Conservation (phyloP, 1,140 invertebrate genomes). For the Mylabris phalerata region DNA sequence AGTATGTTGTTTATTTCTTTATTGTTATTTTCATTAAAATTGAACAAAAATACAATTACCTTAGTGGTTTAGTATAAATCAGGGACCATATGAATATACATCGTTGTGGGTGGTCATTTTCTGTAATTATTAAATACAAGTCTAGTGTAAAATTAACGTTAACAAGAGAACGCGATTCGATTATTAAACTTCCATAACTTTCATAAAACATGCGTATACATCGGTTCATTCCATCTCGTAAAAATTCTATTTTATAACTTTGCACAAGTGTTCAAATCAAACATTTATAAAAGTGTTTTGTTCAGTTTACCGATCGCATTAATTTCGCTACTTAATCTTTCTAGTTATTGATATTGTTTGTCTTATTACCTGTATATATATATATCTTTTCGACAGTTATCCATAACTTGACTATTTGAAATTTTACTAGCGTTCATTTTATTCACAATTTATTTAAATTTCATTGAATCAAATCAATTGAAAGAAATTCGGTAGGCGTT, state of each 20-base stretch:
- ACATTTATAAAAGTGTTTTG: constrained; percentile 14
- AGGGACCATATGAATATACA: constrained; percentile 9
- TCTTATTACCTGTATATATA: no score
- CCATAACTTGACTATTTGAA: no score
- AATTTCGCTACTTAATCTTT: constrained; percentile 9
- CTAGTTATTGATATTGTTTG: no score
- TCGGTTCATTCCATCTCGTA: constrained; percentile 19
- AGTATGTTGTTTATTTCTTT: no score
- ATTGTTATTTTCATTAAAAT: no score
- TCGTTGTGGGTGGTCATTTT: constrained; percentile 24
- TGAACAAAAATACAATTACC: background rate
- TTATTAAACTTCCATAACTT: constrained; percentile 27
- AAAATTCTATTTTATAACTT: constrained; percentile 23
- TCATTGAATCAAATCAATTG: no score
- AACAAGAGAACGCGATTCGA: constrained; percentile 27
- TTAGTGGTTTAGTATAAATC: background rate
- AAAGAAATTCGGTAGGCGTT: no score
- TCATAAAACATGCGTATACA: constrained; percentile 23
- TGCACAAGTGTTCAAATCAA: constrained; percentile 24
- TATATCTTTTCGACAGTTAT: no score
- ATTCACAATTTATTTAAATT: no score
- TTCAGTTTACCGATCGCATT: constrained; percentile 17
- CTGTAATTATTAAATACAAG: constrained; percentile 23
- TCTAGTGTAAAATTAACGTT: constrained; percentile 25
- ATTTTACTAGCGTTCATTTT: no score